Percentiles rank a stretch among this genome's conserved stretches.
Conservation (phyloP, 2,888 invertebrate genomes). For the Ptychoptera albimana region DNA sequence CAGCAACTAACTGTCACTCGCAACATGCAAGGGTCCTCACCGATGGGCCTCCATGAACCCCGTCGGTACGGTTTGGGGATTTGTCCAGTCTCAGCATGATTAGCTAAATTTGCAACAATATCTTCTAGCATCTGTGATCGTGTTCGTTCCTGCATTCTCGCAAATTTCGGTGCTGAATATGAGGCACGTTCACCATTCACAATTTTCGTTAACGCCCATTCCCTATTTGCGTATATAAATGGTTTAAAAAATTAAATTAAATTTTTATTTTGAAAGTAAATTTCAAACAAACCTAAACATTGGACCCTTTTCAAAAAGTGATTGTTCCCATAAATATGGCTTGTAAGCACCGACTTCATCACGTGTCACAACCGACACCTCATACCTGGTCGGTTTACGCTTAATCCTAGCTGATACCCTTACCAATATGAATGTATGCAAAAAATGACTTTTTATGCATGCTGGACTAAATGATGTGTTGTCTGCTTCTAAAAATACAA, state of each 20-base stretch:
- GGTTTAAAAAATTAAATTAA: slow-evolving; percentile 9
- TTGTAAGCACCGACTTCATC: slow-evolving; percentile 93
- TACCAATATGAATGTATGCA: slow-evolving; percentile 78
- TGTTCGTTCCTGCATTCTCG: slow-evolving; percentile 86
- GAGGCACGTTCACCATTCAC: slow-evolving; percentile 88
- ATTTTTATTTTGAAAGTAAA: neutral
- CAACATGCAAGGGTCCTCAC: slow-evolving; percentile 26
- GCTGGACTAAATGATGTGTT: slow-evolving; percentile 85
- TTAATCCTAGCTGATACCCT: slow-evolving; percentile 77
- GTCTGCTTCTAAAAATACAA: slow-evolving; percentile 85
- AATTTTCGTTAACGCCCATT: slow-evolving; percentile 86
- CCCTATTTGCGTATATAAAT: no score
- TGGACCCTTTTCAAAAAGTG: slow-evolving; percentile 82
- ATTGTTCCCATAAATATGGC: slow-evolving; percentile 90
- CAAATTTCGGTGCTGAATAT: slow-evolving; percentile 89
- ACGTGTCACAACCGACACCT: slow-evolving; percentile 82
- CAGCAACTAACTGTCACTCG: slow-evolving; percentile 22
- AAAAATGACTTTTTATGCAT: slow-evolving; percentile 87
- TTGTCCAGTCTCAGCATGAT: slow-evolving; percentile 89
- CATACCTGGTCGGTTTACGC: slow-evolving; percentile 72
- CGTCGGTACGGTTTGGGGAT: slow-evolving; percentile 87
- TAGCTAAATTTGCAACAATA: slow-evolving; percentile 82
- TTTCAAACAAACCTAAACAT: slow-evolving; percentile 57
- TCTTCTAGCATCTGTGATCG: slow-evolving; percentile 89
- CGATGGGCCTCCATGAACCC: slow-evolving; percentile 89